Base-by-base conservation (phyloP, 30 jellyfish, hydroid and myxozoan genomes). In the Clytia hemisphaerica region DNA sequence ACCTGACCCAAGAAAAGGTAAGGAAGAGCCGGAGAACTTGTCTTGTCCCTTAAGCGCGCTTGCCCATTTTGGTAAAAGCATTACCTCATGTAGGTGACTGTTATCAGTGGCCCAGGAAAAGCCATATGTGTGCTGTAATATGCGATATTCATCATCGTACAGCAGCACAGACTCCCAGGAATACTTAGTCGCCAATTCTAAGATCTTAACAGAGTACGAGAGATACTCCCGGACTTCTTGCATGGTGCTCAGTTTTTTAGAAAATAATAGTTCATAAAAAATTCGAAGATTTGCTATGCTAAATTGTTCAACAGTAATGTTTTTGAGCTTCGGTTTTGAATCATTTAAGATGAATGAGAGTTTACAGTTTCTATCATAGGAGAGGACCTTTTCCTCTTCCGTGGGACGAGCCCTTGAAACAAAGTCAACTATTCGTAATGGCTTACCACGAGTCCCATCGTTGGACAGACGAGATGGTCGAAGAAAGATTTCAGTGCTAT, bases 71-170 rank as follows among this genome's bases (percentile, higher is more conserved):
- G 26, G 32, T 19, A 22, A 34, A 53, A 53, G 67, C 16, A 26
- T 53, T 34, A 53, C 32, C 32, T 53, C 67, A 12, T 53, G 67
- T 38, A 53, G 7, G 32, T 53, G 67, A 26, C 29, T 34, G 32
- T 34, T 22, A 38, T 53, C 67, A 22, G 25, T n/a, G 15, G 37
- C 29, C 67, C 67, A 53, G 12, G 67, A n/a, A n/a, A n/a, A n/a
- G n/a, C n/a, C n/a, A n/a, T n/a, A n/a, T n/a, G n/a, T n/a, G 67
- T 34, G 37, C 67, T 53, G 67, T 22, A 53, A 38, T 26, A 22
- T 34, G 10, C 67, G 48, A 14, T 53, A 2, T 53, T 53, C 32
- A 53, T 53, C 32, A 14, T 53, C 67, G 29, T 12, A 53, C 48
- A 22, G 25, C 45, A 53, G 48, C 37, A 53, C 67, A 53, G 37